Evolutionary conservation across 92 coral and sea anemone genomes (phyloP), one percentile per base, ranked within the genome.

Genomic region (Siderastrea radians): DNA sequence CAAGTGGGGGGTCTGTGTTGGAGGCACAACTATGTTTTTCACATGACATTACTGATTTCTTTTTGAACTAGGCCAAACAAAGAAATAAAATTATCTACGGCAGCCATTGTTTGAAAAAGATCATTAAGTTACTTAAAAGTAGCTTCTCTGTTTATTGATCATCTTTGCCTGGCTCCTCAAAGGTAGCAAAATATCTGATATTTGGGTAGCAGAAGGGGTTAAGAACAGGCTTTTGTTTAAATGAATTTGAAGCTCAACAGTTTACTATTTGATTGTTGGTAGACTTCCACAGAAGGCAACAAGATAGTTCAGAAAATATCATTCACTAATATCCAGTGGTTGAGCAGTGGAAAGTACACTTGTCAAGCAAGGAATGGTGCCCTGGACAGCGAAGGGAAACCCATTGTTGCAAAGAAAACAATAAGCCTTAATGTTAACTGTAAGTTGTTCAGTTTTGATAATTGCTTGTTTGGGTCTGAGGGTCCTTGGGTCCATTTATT

Each of bases 331-430:
- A 53, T 84, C 52, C 17, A 43, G 1, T 49, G 66, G 72, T 6
- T 3, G 14, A 72, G 89, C 17, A 60, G 89, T 69, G 98, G 91
- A 15, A 81, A 61, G 4, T 95, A 83, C 76, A 90, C 92, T 38
- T 95, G 98, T 50, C 65, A 81, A 19, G 96, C 98, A 58, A 89
- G 1, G 16, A 95, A 96, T 72, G 91, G 77, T 9, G 96, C 95
- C 11, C 68, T 80, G 49, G 84, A 93, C 50, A 19, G 50, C 3
- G 6, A 61, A 2, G 93, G 90, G 13, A 51, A 82, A 1, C 85
- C 49, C 49, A 69, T 95, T 58, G 65, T 53, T 17, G 88, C 2
- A 4, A 58, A 65, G 7, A 75, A 87, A 55, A 46, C 89, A 17
- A 16, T 88, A 1, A 68, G 69, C 54, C 81, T 96, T 52, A 59